Base-by-base conservation (phyloP, 2,113 vertebrate species). In the Peromyscus maniculatus region DNA sequence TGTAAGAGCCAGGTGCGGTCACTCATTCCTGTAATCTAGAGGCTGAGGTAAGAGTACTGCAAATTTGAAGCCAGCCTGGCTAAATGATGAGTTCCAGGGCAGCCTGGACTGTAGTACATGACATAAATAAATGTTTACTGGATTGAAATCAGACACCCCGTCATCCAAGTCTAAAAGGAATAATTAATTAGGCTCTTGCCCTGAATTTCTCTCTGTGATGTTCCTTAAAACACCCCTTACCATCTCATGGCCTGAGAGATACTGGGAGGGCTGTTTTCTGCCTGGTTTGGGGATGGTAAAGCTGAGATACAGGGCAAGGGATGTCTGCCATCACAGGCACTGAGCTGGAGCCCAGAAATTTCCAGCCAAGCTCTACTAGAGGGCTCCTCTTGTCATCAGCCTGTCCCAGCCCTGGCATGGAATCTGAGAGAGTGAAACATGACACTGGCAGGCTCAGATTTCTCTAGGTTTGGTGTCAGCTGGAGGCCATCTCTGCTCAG, bases 401-500 rank as follows among this genome's bases (percentile, higher is more conserved):
- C 36, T 93, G 66, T 90, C 62, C 89, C 13, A 49, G 86, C 49
- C 94, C 87, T 91, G 96, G 96, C 91, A 22, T 0, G 46, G 69
- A 79, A 89, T 74, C 94, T 66, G 78, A 96, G 67, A 46, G 64
- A 91, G 49, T 57, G 93, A 94, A 96, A 97, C 26, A 21, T 69
- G 94, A 97, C 28, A 43, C 11, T 21, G 82, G 86, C 28, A 33
- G 91, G 82, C 83, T 97, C 80, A 79, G 80, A 87, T 94, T 95
- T 80, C 86, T 95, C 66, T 96, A 39, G 13, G 52, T 77, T 83
- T 87, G 43, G 78, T 89, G 36, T 93, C 74, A 75, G 62, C 52
- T 52, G 72, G 89, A 96, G 86, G 91, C 46, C 71, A 93, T 80
- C 28, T 26, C 57, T 62, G 28, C 88, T 95, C 21, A 87, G 89